Evolutionary conservation across 30 jellyfish, hydroid and myxozoan species (phyloP).

Genomic region (Aurelia coerulea): DNA sequence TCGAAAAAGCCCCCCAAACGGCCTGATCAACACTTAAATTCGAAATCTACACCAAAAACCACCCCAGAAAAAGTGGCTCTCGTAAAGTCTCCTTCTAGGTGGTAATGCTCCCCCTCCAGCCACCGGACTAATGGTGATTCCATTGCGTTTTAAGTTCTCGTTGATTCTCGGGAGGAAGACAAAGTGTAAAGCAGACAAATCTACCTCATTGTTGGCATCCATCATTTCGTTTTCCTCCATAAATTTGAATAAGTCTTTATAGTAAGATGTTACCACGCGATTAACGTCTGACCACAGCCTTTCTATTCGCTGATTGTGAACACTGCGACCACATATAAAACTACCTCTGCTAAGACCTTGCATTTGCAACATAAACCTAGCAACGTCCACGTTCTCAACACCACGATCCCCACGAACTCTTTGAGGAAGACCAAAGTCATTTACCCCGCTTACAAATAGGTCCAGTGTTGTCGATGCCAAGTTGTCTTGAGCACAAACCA

Average conservation of each 20-base stretch:
- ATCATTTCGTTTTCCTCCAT: no score
- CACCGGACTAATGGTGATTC: no score
- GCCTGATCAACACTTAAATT: no score
- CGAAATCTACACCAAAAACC: no score
- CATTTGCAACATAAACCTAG: slow-evolving; percentile 37
- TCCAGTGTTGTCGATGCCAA: slow-evolving; percentile 41
- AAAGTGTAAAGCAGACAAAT: no score
- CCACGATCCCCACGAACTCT: slow-evolving; percentile 70
- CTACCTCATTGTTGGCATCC: no score
- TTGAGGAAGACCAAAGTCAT: slow-evolving; percentile 32
- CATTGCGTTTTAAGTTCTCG: no score
- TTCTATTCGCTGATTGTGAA: slow-evolving; percentile 59
- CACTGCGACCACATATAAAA: slow-evolving; percentile 51
- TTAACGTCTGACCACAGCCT: slow-evolving; percentile 53
- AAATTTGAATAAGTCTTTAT: slow-evolving; percentile 23
- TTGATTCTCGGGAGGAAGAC: no score
- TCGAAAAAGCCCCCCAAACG: no score
- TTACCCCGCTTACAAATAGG: slow-evolving; percentile 38
- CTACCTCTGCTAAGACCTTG: slow-evolving; percentile 56
- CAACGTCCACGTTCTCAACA: slow-evolving; percentile 51
- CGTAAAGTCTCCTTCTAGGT: no score
- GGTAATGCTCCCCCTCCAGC: no score
- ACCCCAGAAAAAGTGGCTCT: no score
- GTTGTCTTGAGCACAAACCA: slow-evolving; percentile 36
- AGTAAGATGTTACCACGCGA: slow-evolving; percentile 14